Evolutionary conservation across 2,888 invertebrate genomes (phyloP).

Genomic region (Drosophila pseudotalamancana): DNA sequence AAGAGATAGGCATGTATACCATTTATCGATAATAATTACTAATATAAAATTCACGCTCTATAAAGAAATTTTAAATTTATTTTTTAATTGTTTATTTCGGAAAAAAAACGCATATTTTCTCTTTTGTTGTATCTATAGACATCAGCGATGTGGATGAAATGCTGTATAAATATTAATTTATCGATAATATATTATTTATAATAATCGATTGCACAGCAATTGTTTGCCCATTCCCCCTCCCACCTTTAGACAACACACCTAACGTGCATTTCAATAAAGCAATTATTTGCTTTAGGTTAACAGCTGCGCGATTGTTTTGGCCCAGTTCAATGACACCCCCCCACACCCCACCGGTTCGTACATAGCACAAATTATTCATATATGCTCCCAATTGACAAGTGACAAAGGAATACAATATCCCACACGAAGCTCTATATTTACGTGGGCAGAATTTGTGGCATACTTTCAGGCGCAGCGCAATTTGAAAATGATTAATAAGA

Average conservation of each 20-base stretch:
- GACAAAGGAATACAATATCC: conserved; percentile 6
- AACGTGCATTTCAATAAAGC: conserved; percentile 35
- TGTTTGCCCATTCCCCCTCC: conserved; percentile 16
- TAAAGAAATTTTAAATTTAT: too few species aligned
- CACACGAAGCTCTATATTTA: not conserved
- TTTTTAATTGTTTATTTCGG: too few species aligned
- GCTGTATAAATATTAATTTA: conserved; percentile 17
- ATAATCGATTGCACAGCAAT: conserved; percentile 51
- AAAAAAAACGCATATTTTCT: too few species aligned
- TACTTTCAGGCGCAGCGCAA: conserved; percentile 41
- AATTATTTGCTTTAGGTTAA: conserved; percentile 43
- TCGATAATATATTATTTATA: conserved; percentile 40
- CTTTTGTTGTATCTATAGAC: too few species aligned
- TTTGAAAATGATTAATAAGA: not conserved
- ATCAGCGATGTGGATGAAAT: not conserved
- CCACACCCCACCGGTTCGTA: not conserved
- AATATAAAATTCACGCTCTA: too few species aligned
- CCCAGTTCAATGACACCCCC: not conserved
- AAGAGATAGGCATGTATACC: too few species aligned
- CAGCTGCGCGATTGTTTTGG: conserved; percentile 22
- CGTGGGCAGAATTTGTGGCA: conserved; percentile 34
- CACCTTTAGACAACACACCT: conserved; percentile 1
- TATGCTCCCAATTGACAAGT: conserved; percentile 52
- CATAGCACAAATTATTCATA: conserved; percentile 34
- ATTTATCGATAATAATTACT: too few species aligned